Percentiles rank a stretch among this genome's conserved stretches.
Evolutionary conservation across 2,797 vertebrate species (phyloP).

Genomic region (Semaprochilodus insignis): DNA sequence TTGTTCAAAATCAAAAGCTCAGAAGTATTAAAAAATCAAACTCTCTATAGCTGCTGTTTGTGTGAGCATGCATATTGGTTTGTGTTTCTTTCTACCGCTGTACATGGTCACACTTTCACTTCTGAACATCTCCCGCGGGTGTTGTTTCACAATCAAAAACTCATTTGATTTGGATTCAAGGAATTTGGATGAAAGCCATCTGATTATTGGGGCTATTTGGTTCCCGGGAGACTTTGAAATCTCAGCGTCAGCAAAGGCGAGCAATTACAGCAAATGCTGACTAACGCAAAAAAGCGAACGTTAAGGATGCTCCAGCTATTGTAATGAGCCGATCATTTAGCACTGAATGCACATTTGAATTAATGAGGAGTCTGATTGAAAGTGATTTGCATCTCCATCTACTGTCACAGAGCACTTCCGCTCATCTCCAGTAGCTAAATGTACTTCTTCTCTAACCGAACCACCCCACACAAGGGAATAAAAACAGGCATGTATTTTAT

Average conservation of each 20-base stretch:
- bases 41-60: background rate
- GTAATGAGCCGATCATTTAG: background rate
- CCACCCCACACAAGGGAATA: no score
- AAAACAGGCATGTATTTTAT: no score
- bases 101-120: background rate
- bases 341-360: background rate
- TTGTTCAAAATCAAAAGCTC: no score
- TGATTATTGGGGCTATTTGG: background rate
- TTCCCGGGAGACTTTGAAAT: background rate
- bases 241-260: background rate
- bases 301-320: slow-evolving; percentile 1
- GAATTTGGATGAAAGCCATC: slow-evolving; percentile 10
- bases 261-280: background rate
- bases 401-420: background rate
- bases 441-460: background rate
- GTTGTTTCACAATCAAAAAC: background rate
- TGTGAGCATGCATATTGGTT: background rate
- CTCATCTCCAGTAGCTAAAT: background rate
- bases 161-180: background rate
- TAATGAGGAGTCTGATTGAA: background rate
- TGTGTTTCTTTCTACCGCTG: background rate
- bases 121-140: background rate
- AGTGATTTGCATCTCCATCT: background rate
- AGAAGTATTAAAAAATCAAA: no score
- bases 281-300: background rate